Conservation (phyloP, 2,797 vertebrate species). For the Enteromius fasciolatus region DNA sequence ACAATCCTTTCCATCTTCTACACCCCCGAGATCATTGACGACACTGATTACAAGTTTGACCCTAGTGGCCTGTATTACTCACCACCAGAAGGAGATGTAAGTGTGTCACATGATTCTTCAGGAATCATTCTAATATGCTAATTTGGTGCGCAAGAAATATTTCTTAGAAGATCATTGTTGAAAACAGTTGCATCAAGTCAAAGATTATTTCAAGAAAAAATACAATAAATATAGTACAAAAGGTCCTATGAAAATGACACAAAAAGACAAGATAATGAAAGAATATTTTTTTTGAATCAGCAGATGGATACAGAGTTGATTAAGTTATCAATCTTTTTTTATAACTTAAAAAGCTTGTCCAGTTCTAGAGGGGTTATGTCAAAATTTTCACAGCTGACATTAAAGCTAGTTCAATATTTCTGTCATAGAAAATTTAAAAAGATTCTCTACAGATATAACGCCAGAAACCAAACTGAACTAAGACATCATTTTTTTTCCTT, state of each 20-base stretch:
- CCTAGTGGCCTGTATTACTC: slow-evolving; percentile 84
- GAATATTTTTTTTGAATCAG: not conserved
- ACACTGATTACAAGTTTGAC: slow-evolving; percentile 82
- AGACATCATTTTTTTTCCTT: not conserved
- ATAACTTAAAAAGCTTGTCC: slow-evolving; percentile 1
- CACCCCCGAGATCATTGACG: slow-evolving; percentile 69
- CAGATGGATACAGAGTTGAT: not conserved
- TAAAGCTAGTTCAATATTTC: slow-evolving; percentile 27
- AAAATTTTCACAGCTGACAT: slow-evolving; percentile 8
- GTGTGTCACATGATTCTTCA: slow-evolving; percentile 27
- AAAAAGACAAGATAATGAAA: not conserved
- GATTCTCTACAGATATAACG: not conserved
- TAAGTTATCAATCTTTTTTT: slow-evolving; percentile 3
- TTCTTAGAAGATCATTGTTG: not conserved
- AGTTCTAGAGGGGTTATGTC: not conserved
- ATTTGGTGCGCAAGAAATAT: not conserved
- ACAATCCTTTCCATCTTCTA: slow-evolving; percentile 86
- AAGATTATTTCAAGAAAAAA: not conserved
- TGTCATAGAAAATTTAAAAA: slow-evolving; percentile 14
- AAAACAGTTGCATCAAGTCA: not conserved
- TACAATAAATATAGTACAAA: not conserved
- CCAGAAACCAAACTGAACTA: not conserved
- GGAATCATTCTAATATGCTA: not conserved
- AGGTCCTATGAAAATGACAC: not conserved
- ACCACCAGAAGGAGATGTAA: slow-evolving; percentile 81